Evolutionary conservation across 2,113 vertebrate genomes (phyloP).

Genomic region (Clinocottus analis): DNA sequence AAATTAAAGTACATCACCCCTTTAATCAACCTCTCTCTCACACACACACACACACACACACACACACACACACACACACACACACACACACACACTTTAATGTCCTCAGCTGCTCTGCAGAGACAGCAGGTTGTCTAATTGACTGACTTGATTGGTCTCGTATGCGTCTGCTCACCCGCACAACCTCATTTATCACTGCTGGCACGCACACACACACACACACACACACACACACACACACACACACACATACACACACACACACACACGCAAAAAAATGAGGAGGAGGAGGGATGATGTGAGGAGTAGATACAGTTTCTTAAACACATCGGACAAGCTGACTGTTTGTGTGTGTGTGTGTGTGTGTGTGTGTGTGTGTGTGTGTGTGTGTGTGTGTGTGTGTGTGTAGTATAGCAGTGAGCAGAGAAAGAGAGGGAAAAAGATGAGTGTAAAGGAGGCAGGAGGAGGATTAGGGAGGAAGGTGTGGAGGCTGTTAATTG

Average conservation of each 20-base stretch:
- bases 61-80: conserved; percentile 24
- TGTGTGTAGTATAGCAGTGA: background rate
- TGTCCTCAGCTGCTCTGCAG: conserved; percentile 53
- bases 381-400: conserved; percentile 1
- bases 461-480: conserved; percentile 3
- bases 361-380: background rate
- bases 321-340: conserved; percentile 45
- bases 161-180: conserved; percentile 56
- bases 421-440: background rate
- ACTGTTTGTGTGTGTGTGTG: background rate
- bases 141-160: conserved; percentile 68
- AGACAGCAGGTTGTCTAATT: conserved; percentile 70
- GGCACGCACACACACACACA: background rate
- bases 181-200: conserved; percentile 56
- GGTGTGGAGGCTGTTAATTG: conserved; percentile 1
- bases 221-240: too few species aligned
- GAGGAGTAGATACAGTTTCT: conserved; percentile 39
- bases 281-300: background rate
- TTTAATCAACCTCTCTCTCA: conserved; percentile 23
- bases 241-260: background rate
- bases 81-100: conserved; percentile 6
- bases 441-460: background rate
- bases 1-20: conserved; percentile 12
- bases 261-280: background rate
- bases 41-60: conserved; percentile 3